These are phyloP conservation scores for Patella depressa DNA, from an alignment of 2,888 invertebrate genomes.

Conservation along the genomic window DNA sequence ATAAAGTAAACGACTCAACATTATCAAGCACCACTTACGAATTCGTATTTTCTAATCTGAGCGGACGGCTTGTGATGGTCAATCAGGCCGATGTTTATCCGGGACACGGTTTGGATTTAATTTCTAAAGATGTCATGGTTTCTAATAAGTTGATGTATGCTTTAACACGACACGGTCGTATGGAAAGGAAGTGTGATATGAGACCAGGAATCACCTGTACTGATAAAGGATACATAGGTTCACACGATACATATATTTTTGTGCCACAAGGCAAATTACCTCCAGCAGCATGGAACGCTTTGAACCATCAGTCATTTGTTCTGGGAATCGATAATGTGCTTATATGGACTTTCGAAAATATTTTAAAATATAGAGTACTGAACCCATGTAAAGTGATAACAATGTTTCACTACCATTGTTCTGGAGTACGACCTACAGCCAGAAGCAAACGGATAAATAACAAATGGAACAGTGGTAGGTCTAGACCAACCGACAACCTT, in stretches of 20 bases:
- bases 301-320: background rate
- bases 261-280: constrained; percentile 13
- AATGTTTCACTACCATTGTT: constrained; percentile 22
- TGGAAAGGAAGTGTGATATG: constrained; percentile 22
- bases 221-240: constrained; percentile 8
- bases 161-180: constrained; percentile 17
- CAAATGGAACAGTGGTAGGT: too few relatives aligned
- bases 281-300: too few relatives aligned
- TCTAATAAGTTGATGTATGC: constrained; percentile 19
- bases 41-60: constrained; percentile 16
- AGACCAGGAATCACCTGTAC: background rate
- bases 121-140: background rate
- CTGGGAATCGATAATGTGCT: constrained; percentile 21
- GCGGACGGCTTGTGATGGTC: constrained; percentile 20
- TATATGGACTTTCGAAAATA: constrained; percentile 18
- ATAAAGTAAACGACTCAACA: constrained; percentile 5
- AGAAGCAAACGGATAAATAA: background rate
- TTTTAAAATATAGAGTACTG: constrained; percentile 16
- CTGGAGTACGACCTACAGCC: background rate
- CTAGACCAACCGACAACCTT: too few relatives aligned
- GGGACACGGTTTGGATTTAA: constrained; percentile 14
- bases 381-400: constrained; percentile 25
- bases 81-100: constrained; percentile 24
- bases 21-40: constrained; percentile 1
- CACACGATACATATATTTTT: constrained; percentile 24